Percentiles rank a stretch among this genome's conserved stretches.
phyloP scores from a whole-genome alignment of 2,113 vertebrate genomes.

The Menidia beryllina region DNA sequence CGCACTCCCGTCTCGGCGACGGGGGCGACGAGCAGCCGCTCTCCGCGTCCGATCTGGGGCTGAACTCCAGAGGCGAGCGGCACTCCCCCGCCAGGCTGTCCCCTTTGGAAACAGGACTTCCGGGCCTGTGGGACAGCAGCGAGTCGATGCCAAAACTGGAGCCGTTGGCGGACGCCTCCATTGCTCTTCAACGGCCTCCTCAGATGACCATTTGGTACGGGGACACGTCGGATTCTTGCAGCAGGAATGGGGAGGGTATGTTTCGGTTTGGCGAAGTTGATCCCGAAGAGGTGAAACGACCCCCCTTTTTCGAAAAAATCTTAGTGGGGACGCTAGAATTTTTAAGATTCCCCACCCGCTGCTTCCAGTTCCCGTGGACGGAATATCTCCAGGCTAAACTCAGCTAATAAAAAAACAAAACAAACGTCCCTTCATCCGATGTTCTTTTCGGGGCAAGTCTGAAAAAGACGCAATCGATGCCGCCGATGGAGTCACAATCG shows the following conservation, averaged over 20 bases:
- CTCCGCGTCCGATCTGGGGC: constrained; percentile 91
- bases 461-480: constrained; percentile 50
- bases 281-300: constrained; percentile 64
- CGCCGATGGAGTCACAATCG: constrained; percentile 44
- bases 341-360: constrained; percentile 64
- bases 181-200: constrained; percentile 75
- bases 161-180: constrained; percentile 95
- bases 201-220: constrained; percentile 82
- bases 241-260: constrained; percentile 11
- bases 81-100: constrained; percentile 89
- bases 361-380: constrained; percentile 36
- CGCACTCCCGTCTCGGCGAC: constrained; percentile 91
- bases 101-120: constrained; percentile 92
- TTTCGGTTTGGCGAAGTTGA: constrained; percentile 60
- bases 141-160: constrained; percentile 97
- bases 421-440: constrained; percentile 63
- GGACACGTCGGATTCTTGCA: constrained; percentile 65
- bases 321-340: constrained; percentile 29
- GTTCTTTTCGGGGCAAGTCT: constrained; percentile 15
- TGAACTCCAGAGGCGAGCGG: constrained; percentile 93
- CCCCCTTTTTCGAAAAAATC: constrained; percentile 25
- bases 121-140: constrained; percentile 93
- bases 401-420: too few species aligned
- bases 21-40: constrained; percentile 93
- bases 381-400: constrained; percentile 67